Evolutionary conservation across 2,113 vertebrate genomes (phyloP), one percentile per base, ranked within the genome.

Genomic region (Columba livia): DNA sequence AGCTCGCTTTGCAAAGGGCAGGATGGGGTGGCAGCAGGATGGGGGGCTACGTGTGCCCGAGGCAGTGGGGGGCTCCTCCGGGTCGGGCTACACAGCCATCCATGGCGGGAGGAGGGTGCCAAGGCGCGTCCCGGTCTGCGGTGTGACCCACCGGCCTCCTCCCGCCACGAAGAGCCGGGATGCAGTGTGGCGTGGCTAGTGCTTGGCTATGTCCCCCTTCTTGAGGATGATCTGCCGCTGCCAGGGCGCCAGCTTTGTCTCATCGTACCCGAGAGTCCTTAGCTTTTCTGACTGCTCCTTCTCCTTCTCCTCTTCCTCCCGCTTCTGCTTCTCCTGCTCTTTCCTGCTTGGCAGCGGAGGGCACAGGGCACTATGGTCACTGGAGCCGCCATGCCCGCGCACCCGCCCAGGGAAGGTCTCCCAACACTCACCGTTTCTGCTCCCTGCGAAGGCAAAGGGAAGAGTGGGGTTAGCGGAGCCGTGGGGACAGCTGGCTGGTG

Each of bases 221-320:
- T 99, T 99, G 95, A 99, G 98, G 96, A 99, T 99, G 96, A 99
- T 98, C 98, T 99, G 99, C 94, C 99, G 97, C 96, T 99, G 99
- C 99, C 99, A 99, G 51, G 99, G 99, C 1, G 99, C 99, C 97
- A 99, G 98, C 96, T 99, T 99, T 97, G 98, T 98, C 96, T 99
- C 99, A 28, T 99, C 99, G 38, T 99, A 99, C 94, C 99, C 99
- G 66, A 99, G 97, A 88, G 98, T 99, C 88, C 99, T 98, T 97
- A 99, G 98, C 94, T 98, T 99, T 97, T 99, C 99, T 16, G 97
- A 98, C 96, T 99, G 99, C 9, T 98, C 98, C 94, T 98, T 99
- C 94, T 99, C 98, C 93, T 98, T 98, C 16, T 93, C 98, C 58
- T 98, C 98, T 91, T 98, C 98, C 84, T 98, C 98, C 79, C 97